These are phyloP conservation scores for Drosophila pseudoobscura DNA, from an alignment of 1,140 invertebrate species.

Conservation along the genomic window DNA sequence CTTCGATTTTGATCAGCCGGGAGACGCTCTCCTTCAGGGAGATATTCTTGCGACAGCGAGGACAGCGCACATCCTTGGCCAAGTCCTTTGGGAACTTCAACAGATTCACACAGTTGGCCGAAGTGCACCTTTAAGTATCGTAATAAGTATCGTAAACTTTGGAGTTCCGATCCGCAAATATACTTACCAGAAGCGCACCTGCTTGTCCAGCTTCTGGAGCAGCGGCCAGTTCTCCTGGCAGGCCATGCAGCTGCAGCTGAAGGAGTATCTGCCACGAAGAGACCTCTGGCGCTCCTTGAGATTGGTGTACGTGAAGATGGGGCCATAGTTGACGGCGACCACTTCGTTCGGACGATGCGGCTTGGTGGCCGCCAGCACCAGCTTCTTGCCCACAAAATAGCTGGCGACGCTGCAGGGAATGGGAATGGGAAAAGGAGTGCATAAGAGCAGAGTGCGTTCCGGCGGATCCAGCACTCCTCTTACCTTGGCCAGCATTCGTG, in stretches of 20 bases:
- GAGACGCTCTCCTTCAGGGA: slow-evolving; percentile 84
- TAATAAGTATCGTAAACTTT: neutral
- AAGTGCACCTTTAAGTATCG: slow-evolving; percentile 85
- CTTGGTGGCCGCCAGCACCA: slow-evolving; percentile 88
- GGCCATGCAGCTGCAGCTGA: slow-evolving; percentile 89
- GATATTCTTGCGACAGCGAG: slow-evolving; percentile 84
- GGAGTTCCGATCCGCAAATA: too few relatives aligned
- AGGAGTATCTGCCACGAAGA: slow-evolving; percentile 91
- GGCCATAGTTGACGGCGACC: slow-evolving; percentile 94
- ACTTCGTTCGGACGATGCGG: slow-evolving; percentile 87
- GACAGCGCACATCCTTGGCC: slow-evolving; percentile 84
- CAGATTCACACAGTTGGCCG: slow-evolving; percentile 84
- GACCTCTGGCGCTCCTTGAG: slow-evolving; percentile 87
- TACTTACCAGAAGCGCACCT: slow-evolving; percentile 78
- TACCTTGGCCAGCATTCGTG: slow-evolving; percentile 92
- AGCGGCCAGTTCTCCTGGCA: slow-evolving; percentile 91
- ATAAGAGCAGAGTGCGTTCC: too few relatives aligned
- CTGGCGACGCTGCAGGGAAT: slow-evolving; percentile 86
- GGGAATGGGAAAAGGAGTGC: too few relatives aligned
- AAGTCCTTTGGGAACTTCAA: slow-evolving; percentile 83
- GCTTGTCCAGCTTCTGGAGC: slow-evolving; percentile 86
- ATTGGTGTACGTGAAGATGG: slow-evolving; percentile 88
- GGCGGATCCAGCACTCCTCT: too few relatives aligned
- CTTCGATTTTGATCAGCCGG: slow-evolving; percentile 84
- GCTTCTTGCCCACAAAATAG: slow-evolving; percentile 90